Conservation (phyloP, 2,888 invertebrate species). For the Sarcophaga variegata region DNA sequence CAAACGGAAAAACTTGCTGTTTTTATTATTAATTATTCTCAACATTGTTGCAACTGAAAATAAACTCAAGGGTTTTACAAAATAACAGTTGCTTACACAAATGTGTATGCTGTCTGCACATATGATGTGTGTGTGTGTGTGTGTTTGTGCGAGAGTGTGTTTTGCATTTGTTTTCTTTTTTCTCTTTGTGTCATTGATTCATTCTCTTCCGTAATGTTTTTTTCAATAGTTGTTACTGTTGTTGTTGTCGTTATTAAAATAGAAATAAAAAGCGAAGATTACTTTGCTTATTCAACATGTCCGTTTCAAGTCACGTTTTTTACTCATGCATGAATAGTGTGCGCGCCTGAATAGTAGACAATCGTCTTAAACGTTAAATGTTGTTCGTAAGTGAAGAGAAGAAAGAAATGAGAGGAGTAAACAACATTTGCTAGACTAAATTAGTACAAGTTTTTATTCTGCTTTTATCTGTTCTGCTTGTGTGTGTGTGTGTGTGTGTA, state of each 20-base stretch:
- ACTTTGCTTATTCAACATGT: slow-evolving; percentile 50
- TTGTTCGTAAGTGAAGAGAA: no score
- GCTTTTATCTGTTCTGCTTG: no score
- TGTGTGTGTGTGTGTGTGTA: no score
- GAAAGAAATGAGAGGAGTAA: background rate
- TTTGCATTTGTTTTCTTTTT: background rate
- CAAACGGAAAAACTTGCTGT: no score
- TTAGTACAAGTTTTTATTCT: background rate
- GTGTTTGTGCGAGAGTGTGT: background rate
- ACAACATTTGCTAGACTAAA: slow-evolving; percentile 48
- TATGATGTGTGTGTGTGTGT: no score
- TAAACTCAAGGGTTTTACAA: no score
- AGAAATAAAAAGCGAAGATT: slow-evolving; percentile 16
- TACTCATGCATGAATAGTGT: slow-evolving; percentile 50
- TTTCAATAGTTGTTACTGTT: background rate
- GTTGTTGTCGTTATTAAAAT: slow-evolving; percentile 26
- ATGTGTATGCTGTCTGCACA: no score
- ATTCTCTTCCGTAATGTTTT: slow-evolving; percentile 42
- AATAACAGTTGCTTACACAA: no score
- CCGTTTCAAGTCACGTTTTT: slow-evolving; percentile 64
- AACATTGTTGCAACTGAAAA: no score
- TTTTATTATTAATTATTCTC: no score
- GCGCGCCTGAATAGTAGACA: slow-evolving; percentile 14
- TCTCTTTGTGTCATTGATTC: background rate
- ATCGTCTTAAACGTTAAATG: background rate